These are phyloP conservation scores for Andrena cerasifolii DNA, from an alignment of 1,140 invertebrate species.

Conservation along the genomic window DNA sequence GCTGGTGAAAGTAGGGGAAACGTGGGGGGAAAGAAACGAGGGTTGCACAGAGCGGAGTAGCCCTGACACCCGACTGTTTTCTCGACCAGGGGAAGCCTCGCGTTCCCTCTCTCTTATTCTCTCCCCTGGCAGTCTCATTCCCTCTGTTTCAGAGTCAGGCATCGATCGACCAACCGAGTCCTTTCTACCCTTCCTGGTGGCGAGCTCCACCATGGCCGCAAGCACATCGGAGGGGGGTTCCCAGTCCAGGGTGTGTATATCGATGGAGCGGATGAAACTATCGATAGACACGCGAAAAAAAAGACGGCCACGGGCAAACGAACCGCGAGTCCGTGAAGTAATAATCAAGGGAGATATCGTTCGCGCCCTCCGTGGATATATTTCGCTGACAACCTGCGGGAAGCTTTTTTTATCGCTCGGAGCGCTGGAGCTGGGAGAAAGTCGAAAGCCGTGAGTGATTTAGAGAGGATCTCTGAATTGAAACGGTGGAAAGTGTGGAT, in stretches of 20 bases:
- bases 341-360: background rate
- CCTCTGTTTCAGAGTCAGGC: conserved; percentile 30
- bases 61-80: conserved; percentile 29
- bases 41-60: background rate
- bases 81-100: background rate
- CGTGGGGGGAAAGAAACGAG: background rate
- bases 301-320: background rate
- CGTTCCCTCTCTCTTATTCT: background rate
- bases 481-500: too few species aligned
- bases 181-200: conserved; percentile 22
- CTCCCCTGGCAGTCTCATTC: background rate
- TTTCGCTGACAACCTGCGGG: background rate
- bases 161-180: conserved; percentile 55
- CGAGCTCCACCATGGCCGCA: conserved; percentile 7
- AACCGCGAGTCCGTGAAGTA: background rate
- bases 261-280: conserved; percentile 3
- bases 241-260: conserved; percentile 5
- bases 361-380: background rate
- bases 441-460: too few species aligned
- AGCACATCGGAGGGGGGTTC: background rate
- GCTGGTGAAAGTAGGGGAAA: background rate
- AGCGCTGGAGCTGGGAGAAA: too few species aligned
- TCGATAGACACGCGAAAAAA: conserved; percentile 24
- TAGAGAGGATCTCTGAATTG: too few species aligned
- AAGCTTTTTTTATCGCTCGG: too few species aligned